These are phyloP conservation scores for Bucco capensis DNA, from an alignment of 2,113 vertebrate genomes.

Conservation along the genomic window DNA sequence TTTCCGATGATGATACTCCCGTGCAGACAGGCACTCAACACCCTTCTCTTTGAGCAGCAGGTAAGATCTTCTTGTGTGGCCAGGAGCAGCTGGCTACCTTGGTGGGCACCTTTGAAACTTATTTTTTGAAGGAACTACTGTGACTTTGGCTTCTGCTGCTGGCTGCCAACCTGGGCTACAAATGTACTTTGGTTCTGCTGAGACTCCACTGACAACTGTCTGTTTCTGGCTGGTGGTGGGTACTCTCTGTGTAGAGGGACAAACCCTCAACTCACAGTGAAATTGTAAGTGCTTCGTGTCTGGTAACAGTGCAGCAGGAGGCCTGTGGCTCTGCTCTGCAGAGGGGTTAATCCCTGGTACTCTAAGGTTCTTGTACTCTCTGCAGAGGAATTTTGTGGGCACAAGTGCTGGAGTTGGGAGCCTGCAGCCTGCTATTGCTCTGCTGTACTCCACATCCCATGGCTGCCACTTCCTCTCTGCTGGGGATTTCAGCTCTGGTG, in stretches of 20 bases:
- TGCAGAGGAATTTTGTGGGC: background rate
- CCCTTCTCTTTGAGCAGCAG: constrained; percentile 97
- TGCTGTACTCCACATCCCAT: accelerated
- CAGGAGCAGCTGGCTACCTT: background rate
- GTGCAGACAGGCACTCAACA: constrained; percentile 95
- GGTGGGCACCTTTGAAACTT: background rate
- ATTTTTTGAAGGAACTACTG: background rate
- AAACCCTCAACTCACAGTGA: background rate
- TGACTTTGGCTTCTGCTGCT: background rate
- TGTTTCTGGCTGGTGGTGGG: background rate
- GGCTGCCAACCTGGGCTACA: background rate
- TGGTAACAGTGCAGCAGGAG: background rate
- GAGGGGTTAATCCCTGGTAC: background rate
- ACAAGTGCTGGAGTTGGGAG: background rate
- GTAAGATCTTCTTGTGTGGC: constrained; percentile 59
- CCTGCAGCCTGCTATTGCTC: background rate
- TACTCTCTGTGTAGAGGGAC: background rate
- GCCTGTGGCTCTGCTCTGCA: background rate
- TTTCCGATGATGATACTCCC: constrained; percentile 99
- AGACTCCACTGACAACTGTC: accelerated
- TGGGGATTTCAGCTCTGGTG: background rate
- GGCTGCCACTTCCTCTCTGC: background rate
- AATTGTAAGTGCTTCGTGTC: background rate
- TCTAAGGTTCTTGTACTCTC: background rate
- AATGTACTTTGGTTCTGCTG: background rate